These are phyloP conservation scores for Indri indri DNA, from an alignment of 2,113 vertebrate genomes.

Conservation along the genomic window DNA sequence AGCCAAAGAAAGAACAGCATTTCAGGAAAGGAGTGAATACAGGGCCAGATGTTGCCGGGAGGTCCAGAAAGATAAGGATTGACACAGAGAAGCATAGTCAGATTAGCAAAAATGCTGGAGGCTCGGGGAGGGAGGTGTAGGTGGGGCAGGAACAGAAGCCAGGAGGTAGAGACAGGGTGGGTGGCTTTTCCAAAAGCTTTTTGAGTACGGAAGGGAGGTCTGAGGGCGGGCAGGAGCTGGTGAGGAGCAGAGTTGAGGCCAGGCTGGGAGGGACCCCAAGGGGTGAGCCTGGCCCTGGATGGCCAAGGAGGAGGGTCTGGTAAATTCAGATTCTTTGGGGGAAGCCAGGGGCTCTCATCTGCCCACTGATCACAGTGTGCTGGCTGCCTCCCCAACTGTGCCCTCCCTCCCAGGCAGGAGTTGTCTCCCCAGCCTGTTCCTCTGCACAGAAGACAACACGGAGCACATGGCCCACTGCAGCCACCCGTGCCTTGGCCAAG, in stretches of 20 bases:
- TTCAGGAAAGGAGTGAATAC: background rate
- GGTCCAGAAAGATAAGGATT: background rate
- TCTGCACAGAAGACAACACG: too few species aligned
- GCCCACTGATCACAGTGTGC: background rate
- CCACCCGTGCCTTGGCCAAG: background rate
- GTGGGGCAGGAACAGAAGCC: background rate
- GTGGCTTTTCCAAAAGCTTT: background rate
- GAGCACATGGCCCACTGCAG: fast-evolving
- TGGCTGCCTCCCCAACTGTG: background rate
- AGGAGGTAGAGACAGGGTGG: background rate
- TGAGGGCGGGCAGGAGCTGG: background rate
- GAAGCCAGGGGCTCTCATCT: background rate
- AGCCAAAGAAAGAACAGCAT: background rate
- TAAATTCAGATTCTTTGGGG: background rate
- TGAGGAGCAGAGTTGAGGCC: background rate
- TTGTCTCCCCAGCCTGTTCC: background rate
- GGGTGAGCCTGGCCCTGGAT: background rate
- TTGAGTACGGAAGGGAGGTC: background rate
- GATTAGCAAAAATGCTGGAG: background rate
- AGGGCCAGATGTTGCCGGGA: background rate
- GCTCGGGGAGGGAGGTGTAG: fast-evolving
- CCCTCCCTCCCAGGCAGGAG: background rate
- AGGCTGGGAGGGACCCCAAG: background rate
- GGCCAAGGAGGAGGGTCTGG: background rate
- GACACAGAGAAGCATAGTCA: background rate